Conservation (phyloP, 2,113 vertebrate species). For the Etheostoma spectabile region DNA sequence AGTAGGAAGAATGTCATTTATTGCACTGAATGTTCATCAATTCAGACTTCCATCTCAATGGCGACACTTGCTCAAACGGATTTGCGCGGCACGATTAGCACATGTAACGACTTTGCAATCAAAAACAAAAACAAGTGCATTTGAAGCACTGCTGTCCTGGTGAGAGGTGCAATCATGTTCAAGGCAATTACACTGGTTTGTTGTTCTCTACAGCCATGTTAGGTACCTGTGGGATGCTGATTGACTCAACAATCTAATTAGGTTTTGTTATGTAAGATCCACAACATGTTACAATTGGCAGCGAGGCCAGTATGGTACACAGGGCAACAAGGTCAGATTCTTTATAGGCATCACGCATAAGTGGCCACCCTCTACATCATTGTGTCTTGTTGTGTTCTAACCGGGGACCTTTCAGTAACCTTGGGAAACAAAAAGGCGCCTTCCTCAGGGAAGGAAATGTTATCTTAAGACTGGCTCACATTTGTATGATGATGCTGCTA, state of each 20-base stretch:
- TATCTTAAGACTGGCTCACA: slow-evolving; percentile 3
- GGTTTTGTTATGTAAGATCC: slow-evolving; percentile 70
- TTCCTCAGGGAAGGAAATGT: background rate
- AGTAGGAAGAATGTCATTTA: slow-evolving; percentile 46
- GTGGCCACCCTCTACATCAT: slow-evolving; percentile 23
- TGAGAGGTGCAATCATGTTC: slow-evolving; percentile 83
- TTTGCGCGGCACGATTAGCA: slow-evolving; percentile 73
- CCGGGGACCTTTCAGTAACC: background rate
- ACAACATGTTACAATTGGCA: slow-evolving; percentile 59
- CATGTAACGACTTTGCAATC: slow-evolving; percentile 75
- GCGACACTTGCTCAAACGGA: slow-evolving; percentile 56
- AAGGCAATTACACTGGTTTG: slow-evolving; percentile 81
- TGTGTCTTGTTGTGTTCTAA: slow-evolving; percentile 3
- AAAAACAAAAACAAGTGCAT: slow-evolving; percentile 79
- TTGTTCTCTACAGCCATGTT: slow-evolving; percentile 79
- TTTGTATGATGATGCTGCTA: slow-evolving; percentile 1
- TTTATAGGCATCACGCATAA: slow-evolving; percentile 26
- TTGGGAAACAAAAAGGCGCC: background rate
- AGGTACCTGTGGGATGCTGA: slow-evolving; percentile 82
- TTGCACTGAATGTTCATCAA: slow-evolving; percentile 54
- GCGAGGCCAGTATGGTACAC: slow-evolving; percentile 23
- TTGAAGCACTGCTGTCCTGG: slow-evolving; percentile 75
- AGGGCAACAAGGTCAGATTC: slow-evolving; percentile 40
- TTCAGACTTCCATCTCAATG: slow-evolving; percentile 49
- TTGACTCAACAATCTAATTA: slow-evolving; percentile 84